Evolutionary conservation across 92 coral and sea anemone genomes (phyloP), one percentile per base, ranked within the genome.

Genomic region (Epizoanthus illoricatus): DNA sequence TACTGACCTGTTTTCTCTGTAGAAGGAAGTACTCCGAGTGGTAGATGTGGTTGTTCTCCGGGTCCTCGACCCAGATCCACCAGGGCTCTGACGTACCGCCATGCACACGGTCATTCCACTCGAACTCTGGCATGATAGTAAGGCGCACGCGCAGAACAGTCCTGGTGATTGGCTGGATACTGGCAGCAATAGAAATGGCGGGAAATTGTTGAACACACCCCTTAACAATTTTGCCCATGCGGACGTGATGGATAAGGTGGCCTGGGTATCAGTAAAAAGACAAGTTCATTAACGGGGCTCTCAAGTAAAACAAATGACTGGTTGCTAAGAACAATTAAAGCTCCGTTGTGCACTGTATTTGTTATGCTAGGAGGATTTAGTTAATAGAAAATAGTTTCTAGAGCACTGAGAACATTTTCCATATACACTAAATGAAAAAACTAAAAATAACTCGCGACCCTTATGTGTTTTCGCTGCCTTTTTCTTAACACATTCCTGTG

Each of bases 21-120:
- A 96, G 91, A 76, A 96, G 85, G 69, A 96, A 90, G 89, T 96
- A 96, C 80, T 96, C 99, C 9, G 97, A 96, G 75, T 96, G 99
- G 76, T 96, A 96, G 18, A 96, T 93, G 81, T 93, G 99, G 65
- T 91, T 90, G 80, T 92, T 94, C 36, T 93, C 99, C 23, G 97
- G 94, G 83, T 96, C 99, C 88, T 96, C 99, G 67, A 96, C 99
- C 99, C 98, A 96, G 88, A 96, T 86, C 99, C 99, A 96, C 99
- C 99, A 96, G 86, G 99, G 99, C 59, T 92, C 96, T 57, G 98
- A 96, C 5, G 92, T 91, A 13, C 93, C 91, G 5, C 99, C 99
- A 74, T 96, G 99, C 59, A 93, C 90, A 63, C 83, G 92, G 79
- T 96, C 98, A 59, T 90, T 85, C 99, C 99, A 96, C 79, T 91